Conservation (phyloP, 1,140 invertebrate genomes). For the Aphis craccivora region DNA sequence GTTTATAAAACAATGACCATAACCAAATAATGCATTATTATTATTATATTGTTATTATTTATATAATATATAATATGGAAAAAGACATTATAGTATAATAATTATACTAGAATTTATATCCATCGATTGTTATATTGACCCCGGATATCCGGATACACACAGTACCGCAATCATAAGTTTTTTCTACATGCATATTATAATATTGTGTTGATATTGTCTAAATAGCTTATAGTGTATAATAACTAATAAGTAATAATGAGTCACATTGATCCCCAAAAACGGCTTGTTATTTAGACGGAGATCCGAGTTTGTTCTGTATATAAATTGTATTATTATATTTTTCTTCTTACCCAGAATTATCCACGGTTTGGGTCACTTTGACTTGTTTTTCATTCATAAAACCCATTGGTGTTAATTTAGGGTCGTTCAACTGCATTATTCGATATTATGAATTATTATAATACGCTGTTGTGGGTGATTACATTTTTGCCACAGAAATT, state of each 20-base stretch:
- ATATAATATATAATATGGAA: background rate
- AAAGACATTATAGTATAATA: background rate
- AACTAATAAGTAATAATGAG: background rate
- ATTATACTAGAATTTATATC: background rate
- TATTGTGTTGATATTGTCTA: background rate
- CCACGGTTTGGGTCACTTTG: background rate
- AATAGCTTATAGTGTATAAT: background rate
- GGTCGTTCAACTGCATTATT: conserved; percentile 4
- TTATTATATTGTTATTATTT: background rate
- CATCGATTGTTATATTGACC: background rate
- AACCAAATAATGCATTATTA: background rate
- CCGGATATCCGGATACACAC: background rate
- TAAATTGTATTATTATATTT: background rate
- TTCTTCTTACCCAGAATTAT: background rate
- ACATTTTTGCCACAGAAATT: background rate
- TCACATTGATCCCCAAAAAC: background rate
- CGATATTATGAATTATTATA: background rate
- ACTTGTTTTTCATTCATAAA: background rate
- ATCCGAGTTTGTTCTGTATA: background rate
- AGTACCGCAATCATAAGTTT: background rate
- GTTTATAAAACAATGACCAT: background rate
- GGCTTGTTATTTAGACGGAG: background rate
- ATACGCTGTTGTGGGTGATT: background rate
- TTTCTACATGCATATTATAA: background rate
- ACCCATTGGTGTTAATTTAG: background rate